These are phyloP conservation scores for Megaptera novaeangliae DNA, from an alignment of 2,113 vertebrate species.

Conservation along the genomic window DNA sequence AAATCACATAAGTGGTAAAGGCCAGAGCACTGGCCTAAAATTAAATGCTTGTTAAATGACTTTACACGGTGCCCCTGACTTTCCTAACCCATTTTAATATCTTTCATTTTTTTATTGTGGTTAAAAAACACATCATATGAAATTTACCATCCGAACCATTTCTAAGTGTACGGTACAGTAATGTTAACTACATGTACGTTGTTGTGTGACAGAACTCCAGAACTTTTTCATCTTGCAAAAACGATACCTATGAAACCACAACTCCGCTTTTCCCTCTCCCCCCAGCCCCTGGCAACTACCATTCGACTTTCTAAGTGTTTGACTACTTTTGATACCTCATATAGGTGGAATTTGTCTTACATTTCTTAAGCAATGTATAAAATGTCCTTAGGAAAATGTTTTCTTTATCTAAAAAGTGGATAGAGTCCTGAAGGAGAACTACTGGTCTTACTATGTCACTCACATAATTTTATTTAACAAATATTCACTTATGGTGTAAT, in stretches of 20 bases:
- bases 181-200: background rate
- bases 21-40: background rate
- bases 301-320: background rate
- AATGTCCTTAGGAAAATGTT: background rate
- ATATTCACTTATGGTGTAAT: constrained; percentile 64
- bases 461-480: constrained; percentile 72
- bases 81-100: background rate
- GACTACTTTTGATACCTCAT: background rate
- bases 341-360: background rate
- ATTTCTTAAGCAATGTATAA: background rate
- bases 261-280: background rate
- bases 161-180: background rate
- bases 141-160: background rate
- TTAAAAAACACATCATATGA: background rate
- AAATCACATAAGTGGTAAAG: background rate
- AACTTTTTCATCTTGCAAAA: background rate
- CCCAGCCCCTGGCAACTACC: background rate
- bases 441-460: background rate
- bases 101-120: background rate
- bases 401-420: background rate
- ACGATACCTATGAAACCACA: background rate
- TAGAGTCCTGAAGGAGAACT: background rate
- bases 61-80: background rate
- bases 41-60: background rate
- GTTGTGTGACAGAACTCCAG: background rate